Conservation (phyloP, 2,797 vertebrate genomes). For the Holocentrus rufus region DNA sequence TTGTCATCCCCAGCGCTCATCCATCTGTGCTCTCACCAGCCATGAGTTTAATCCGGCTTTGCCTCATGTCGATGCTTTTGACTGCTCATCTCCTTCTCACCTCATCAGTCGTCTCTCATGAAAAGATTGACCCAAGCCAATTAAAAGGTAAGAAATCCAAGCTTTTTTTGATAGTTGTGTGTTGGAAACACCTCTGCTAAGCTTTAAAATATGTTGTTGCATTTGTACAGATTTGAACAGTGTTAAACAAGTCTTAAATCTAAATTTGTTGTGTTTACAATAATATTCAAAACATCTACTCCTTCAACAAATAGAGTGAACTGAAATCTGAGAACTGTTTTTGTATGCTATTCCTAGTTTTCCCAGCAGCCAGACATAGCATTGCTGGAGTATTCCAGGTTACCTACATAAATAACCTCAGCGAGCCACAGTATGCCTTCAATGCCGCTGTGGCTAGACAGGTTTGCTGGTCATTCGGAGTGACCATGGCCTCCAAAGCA, state of each 20-base stretch:
- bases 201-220: too few relatives aligned
- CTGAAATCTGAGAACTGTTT: background rate
- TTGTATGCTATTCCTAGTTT: slow-evolving; percentile 61
- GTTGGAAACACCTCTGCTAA: too few relatives aligned
- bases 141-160: slow-evolving; percentile 71
- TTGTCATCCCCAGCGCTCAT: slow-evolving; percentile 31
- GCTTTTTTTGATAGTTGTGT: background rate
- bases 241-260: too few relatives aligned
- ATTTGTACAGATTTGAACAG: too few relatives aligned
- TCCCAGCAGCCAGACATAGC: slow-evolving; percentile 63
- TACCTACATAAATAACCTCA: slow-evolving; percentile 24
- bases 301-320: background rate
- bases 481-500: slow-evolving; percentile 76
- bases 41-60: slow-evolving; percentile 61
- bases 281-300: background rate
- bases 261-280: background rate
- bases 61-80: slow-evolving; percentile 46
- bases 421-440: slow-evolving; percentile 68
- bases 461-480: slow-evolving; percentile 68
- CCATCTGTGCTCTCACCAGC: slow-evolving; percentile 30
- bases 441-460: slow-evolving; percentile 74
- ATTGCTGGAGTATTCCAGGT: slow-evolving; percentile 77
- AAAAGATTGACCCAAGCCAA: slow-evolving; percentile 29
- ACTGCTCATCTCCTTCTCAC: slow-evolving; percentile 3
- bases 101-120: slow-evolving; percentile 33